These are phyloP conservation scores for Tortricodes alternella DNA, from an alignment of 2,888 invertebrate species.

Conservation along the genomic window DNA sequence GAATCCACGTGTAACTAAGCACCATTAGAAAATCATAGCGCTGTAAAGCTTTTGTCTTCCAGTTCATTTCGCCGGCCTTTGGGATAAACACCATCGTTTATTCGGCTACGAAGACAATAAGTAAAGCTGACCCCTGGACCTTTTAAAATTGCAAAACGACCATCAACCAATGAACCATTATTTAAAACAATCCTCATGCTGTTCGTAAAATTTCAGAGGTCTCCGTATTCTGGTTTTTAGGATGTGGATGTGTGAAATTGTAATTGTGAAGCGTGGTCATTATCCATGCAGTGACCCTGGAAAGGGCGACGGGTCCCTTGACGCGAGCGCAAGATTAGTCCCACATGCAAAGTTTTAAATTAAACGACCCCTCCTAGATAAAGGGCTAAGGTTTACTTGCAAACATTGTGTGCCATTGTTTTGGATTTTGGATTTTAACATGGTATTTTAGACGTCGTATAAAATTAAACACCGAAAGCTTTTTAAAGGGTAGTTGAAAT, in stretches of 20 bases:
- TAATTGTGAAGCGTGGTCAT: constrained; percentile 59
- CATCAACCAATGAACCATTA: constrained; percentile 33
- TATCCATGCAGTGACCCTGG: constrained; percentile 56
- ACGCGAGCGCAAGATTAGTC: constrained; percentile 59
- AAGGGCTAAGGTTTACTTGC: constrained; percentile 37
- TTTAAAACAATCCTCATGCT: neutral
- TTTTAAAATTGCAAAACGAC: constrained; percentile 45
- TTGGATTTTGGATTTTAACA: constrained; percentile 34
- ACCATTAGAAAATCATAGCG: constrained; percentile 38
- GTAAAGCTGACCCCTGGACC: constrained; percentile 49
- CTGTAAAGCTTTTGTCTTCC: constrained; percentile 45
- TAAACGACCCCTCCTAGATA: constrained; percentile 44
- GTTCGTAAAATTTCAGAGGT: neutral
- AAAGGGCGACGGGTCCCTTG: constrained; percentile 52
- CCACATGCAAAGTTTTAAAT: constrained; percentile 66
- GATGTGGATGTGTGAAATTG: constrained; percentile 51
- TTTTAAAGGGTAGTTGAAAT: too few relatives aligned
- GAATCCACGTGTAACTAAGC: constrained; percentile 25
- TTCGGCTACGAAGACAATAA: constrained; percentile 49
- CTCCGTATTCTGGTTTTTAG: constrained; percentile 3
- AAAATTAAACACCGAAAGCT: too few relatives aligned
- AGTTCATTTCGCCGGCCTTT: constrained; percentile 41
- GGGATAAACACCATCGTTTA: constrained; percentile 48
- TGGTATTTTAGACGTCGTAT: neutral
- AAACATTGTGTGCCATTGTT: constrained; percentile 43